These are phyloP conservation scores for Corynorhinus townsendii DNA, from an alignment of 2,113 vertebrate genomes.

Conservation along the genomic window DNA sequence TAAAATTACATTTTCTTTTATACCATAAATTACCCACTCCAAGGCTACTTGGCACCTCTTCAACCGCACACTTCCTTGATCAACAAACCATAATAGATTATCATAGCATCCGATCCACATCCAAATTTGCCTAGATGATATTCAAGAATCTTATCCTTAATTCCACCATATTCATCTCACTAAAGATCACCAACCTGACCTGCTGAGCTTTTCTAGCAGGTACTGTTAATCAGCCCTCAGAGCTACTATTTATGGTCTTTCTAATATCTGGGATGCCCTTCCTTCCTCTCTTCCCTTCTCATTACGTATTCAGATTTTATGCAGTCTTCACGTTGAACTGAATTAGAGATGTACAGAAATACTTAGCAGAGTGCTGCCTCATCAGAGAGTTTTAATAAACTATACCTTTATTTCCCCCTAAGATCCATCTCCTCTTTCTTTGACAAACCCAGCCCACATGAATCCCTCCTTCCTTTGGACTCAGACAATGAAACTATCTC, in stretches of 20 bases:
- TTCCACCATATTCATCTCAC: background rate
- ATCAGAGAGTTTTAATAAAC: background rate
- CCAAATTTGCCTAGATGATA: background rate
- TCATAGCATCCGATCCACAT: background rate
- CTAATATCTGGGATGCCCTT: background rate
- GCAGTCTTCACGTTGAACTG: background rate
- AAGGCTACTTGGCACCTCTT: background rate
- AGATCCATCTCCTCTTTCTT: background rate
- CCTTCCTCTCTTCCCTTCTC: background rate
- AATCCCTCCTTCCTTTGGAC: background rate
- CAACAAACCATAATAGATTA: background rate
- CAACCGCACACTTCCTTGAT: background rate
- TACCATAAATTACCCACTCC: background rate
- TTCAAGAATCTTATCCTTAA: background rate
- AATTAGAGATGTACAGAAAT: background rate
- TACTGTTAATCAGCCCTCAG: background rate
- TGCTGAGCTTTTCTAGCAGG: background rate
- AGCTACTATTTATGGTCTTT: background rate
- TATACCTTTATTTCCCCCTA: background rate
- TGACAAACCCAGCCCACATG: background rate
- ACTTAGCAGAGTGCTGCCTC: background rate
- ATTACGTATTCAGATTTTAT: background rate
- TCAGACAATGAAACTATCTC: background rate
- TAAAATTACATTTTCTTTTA: background rate
- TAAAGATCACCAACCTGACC: background rate